phyloP scores from a whole-genome alignment of 2,888 invertebrate genomes.

The Chelonus formosanus region DNA sequence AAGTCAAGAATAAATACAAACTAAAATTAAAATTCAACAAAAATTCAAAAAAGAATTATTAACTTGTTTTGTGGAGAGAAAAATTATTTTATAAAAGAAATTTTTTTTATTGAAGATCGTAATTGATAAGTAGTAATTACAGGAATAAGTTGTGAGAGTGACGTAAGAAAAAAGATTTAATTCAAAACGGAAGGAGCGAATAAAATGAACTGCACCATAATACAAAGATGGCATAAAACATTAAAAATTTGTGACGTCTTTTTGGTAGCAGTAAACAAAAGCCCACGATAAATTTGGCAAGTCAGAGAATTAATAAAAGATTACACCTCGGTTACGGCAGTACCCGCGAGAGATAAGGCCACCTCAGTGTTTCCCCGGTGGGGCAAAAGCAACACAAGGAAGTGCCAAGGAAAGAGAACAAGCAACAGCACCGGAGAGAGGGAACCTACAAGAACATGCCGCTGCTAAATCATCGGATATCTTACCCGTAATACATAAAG shows the following conservation, averaged over 20 bases:
- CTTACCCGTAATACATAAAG: slow-evolving; percentile 65
- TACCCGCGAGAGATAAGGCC: slow-evolving; percentile 53
- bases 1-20: too few species aligned
- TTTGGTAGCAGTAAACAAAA: slow-evolving; percentile 58
- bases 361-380: slow-evolving; percentile 25
- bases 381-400: slow-evolving; percentile 19
- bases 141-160: too few species aligned
- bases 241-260: slow-evolving; percentile 6
- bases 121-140: too few species aligned
- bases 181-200: background rate
- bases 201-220: slow-evolving; percentile 9
- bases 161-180: too few species aligned
- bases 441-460: slow-evolving; percentile 48
- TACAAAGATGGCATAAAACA: background rate
- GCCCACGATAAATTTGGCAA: slow-evolving; percentile 64
- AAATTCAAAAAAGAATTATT: too few species aligned
- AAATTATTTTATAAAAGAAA: too few species aligned
- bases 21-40: too few species aligned
- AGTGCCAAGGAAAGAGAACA: slow-evolving; percentile 31
- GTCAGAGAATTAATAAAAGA: slow-evolving; percentile 66
- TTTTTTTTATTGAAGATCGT: too few species aligned
- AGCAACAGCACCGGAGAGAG: slow-evolving; percentile 28
- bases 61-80: too few species aligned
- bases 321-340: slow-evolving; percentile 61
- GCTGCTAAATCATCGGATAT: slow-evolving; percentile 66